Conservation (phyloP, 92 coral and sea anemone genomes). For the Epizoanthus illoricatus region DNA sequence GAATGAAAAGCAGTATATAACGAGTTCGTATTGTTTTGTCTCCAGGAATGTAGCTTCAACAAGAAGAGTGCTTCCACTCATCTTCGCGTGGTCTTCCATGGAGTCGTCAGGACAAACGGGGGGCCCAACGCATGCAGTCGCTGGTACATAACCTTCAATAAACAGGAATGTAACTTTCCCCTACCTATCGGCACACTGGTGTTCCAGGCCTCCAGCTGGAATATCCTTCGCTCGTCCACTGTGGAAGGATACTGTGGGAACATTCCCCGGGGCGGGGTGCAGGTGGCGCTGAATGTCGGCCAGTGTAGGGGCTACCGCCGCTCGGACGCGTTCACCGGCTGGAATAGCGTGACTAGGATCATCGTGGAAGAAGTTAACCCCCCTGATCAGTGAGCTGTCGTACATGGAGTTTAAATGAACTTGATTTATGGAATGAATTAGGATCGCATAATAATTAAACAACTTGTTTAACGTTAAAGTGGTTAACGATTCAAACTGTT, state of each 20-base stretch:
- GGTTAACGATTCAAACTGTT: no score
- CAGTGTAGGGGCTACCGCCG: constrained; percentile 20
- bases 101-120: constrained; percentile 29
- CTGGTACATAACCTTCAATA: constrained; percentile 42
- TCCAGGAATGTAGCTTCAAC: constrained; percentile 9
- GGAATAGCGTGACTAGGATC: constrained; percentile 32
- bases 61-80: constrained; percentile 7
- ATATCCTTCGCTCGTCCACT: constrained; percentile 25
- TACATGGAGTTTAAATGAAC: no score
- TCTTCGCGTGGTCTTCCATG: constrained; percentile 24
- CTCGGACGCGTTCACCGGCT: constrained; percentile 40
- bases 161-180: constrained; percentile 26
- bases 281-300: constrained; percentile 41
- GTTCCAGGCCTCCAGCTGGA: constrained; percentile 17
- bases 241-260: constrained; percentile 35
- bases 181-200: constrained; percentile 31
- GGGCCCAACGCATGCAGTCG: constrained; percentile 16
- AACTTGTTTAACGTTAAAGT: no score
- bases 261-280: constrained; percentile 18
- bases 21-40: no score
- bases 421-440: no score
- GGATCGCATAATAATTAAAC: no score
- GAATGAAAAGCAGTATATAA: no score
- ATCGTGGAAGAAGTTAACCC: constrained; percentile 37
- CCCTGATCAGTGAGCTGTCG: not conserved